Evolutionary conservation across 2,113 vertebrate species (phyloP), one percentile per base, ranked within the genome.

Genomic region (Microtus richardsoni): DNA sequence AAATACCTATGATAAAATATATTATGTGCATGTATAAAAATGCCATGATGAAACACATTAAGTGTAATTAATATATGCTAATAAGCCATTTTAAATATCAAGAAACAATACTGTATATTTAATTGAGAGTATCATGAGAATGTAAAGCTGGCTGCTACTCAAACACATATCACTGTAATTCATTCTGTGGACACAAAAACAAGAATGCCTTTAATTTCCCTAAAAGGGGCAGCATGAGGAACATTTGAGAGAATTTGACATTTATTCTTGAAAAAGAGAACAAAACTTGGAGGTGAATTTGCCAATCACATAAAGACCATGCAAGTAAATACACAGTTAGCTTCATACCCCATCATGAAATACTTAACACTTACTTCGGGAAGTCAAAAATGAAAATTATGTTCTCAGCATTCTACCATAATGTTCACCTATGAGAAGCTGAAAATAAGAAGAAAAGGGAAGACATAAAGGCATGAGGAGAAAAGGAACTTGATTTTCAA

Each of bases 201-300:
- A 83, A 41, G 14, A 41, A 5, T 62, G n/a, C 13, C 36, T 83
- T 62, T 19, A 62, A 62, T 83, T 62, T 88, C 47, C 14, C 26
- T 77, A 62, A 44, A 21, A 39, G 77, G 47, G n/a, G 49, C 22
- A 88, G 36, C 22, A 91, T 28, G 12, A 66, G 89, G 36, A 88
- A 1, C 6, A 73, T 60, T 77, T 39, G 86, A 94, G 26, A 88
- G 62, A 94, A 66, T 71, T 90, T 66, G 64, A 78, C 36, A 62
- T 62, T 83, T 93, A 52, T 88, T 91, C 64, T 39, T 85, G 24
- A 93, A 96, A 58, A 91, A 16, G 64, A 70, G 0, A 85, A 24
- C 4, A 1, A 75, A 85, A 16, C 19, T 88, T 75, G 14, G 24
- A 75, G 73, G 41, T 60, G 41, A 70, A 91, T 93, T 49, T 89